phyloP scores from a whole-genome alignment of 2,888 invertebrate genomes.

The Sminthurides aquaticus region DNA sequence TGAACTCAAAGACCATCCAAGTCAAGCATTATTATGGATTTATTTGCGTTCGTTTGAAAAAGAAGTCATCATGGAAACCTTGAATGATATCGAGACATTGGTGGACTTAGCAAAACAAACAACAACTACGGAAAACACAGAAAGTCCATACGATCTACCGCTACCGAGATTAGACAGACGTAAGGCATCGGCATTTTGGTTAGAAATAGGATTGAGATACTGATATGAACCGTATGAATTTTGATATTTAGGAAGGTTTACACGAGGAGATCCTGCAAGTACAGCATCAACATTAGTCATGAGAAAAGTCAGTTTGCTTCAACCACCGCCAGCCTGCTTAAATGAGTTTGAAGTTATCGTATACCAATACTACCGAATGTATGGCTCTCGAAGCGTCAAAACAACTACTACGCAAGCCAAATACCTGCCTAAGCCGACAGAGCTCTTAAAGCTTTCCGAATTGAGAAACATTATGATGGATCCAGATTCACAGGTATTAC shows the following conservation, averaged over 20 bases:
- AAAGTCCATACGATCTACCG: background rate
- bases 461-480: background rate
- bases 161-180: constrained; percentile 12
- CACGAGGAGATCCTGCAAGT: constrained; percentile 15
- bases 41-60: constrained; percentile 18
- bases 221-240: background rate
- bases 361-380: constrained; percentile 4
- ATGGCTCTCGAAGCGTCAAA: constrained; percentile 5
- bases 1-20: constrained; percentile 7
- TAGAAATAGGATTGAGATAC: background rate
- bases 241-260: constrained; percentile 9
- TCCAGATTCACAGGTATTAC: background rate
- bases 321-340: background rate
- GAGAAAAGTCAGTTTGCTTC: constrained; percentile 2
- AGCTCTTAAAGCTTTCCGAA: constrained; percentile 9
- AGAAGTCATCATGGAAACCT: background rate
- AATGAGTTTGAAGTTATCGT: constrained; percentile 5
- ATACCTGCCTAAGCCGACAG: constrained; percentile 1
- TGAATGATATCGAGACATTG: constrained; percentile 6
- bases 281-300: constrained; percentile 16
- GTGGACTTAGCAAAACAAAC: background rate
- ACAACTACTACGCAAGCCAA: background rate
- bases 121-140: background rate
- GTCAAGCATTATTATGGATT: background rate
- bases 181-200: too few species aligned